Conservation (phyloP, 2,888 invertebrate species). For the Athrips mouffetella region DNA sequence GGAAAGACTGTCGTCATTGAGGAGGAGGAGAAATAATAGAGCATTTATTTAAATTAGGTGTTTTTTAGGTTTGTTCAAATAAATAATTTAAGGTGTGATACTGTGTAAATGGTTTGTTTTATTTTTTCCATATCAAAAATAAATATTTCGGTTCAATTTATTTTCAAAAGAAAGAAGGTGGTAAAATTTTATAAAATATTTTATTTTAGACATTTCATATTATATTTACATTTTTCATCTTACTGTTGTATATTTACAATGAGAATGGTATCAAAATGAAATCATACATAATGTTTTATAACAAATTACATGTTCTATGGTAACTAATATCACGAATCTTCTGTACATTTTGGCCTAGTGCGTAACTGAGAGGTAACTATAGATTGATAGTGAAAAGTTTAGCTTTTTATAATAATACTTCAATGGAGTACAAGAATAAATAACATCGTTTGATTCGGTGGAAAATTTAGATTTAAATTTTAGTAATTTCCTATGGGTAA, state of each 20-base stretch:
- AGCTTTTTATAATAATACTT: neutral
- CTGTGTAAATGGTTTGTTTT: too few relatives aligned
- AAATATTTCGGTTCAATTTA: too few relatives aligned
- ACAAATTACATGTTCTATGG: constrained; percentile 47
- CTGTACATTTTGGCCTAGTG: constrained; percentile 19
- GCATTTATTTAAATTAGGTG: constrained; percentile 34
- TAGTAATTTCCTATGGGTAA: neutral
- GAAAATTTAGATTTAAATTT: constrained; percentile 9
- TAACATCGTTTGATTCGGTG: neutral
- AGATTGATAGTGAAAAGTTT: neutral
- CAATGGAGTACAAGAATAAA: neutral
- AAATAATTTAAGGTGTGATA: constrained; percentile 31
- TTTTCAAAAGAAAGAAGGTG: neutral
- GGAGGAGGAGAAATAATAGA: constrained; percentile 41
- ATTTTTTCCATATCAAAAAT: neutral
- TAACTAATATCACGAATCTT: constrained; percentile 73
- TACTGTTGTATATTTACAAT: constrained; percentile 61
- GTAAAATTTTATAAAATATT: constrained; percentile 32
- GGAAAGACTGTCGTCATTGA: constrained; percentile 42
- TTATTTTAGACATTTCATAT: constrained; percentile 53
- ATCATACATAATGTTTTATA: constrained; percentile 30
- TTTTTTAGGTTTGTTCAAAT: constrained; percentile 42
- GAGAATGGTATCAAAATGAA: constrained; percentile 40
- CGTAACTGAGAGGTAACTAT: constrained; percentile 11
- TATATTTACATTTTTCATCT: constrained; percentile 66